These are phyloP conservation scores for Anthonomus grandis DNA, from an alignment of 1,140 invertebrate species.

Conservation along the genomic window DNA sequence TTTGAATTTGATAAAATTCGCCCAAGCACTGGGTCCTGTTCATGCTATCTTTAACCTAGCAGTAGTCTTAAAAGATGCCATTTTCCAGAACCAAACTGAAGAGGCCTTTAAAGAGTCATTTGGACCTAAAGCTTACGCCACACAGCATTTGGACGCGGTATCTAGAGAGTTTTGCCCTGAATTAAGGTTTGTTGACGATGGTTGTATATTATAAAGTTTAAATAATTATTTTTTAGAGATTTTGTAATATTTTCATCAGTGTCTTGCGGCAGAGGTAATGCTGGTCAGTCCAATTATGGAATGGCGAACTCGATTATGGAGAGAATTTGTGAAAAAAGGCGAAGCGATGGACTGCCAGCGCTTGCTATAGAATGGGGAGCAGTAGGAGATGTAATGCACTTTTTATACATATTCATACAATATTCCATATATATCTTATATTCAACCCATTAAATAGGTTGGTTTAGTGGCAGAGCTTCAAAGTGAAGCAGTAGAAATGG, in stretches of 20 bases:
- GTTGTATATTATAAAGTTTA: too few relatives aligned
- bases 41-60: slow-evolving; percentile 80
- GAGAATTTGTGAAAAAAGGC: slow-evolving; percentile 62
- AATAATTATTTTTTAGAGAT: slow-evolving; percentile 24
- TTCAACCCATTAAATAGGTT: slow-evolving; percentile 46
- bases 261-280: slow-evolving; percentile 83
- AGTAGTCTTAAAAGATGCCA: slow-evolving; percentile 56
- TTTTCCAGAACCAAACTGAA: slow-evolving; percentile 55
- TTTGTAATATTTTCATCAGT: slow-evolving; percentile 85
- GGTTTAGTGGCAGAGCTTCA: slow-evolving; percentile 77
- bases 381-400: slow-evolving; percentile 59
- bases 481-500: slow-evolving; percentile 72
- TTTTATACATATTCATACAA: background rate
- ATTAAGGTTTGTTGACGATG: slow-evolving; percentile 35
- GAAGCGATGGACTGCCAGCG: slow-evolving; percentile 58
- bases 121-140: slow-evolving; percentile 52
- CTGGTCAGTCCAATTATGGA: slow-evolving; percentile 86
- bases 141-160: slow-evolving; percentile 51
- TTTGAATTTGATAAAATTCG: slow-evolving; percentile 57
- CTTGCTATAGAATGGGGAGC: slow-evolving; percentile 71
- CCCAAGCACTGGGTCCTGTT: slow-evolving; percentile 59
- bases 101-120: slow-evolving; percentile 52
- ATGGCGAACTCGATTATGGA: slow-evolving; percentile 73
- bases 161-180: slow-evolving; percentile 53
- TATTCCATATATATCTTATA: background rate